Evolutionary conservation across 1,140 invertebrate genomes (phyloP).

Genomic region (Drosophila kepulauana): DNA sequence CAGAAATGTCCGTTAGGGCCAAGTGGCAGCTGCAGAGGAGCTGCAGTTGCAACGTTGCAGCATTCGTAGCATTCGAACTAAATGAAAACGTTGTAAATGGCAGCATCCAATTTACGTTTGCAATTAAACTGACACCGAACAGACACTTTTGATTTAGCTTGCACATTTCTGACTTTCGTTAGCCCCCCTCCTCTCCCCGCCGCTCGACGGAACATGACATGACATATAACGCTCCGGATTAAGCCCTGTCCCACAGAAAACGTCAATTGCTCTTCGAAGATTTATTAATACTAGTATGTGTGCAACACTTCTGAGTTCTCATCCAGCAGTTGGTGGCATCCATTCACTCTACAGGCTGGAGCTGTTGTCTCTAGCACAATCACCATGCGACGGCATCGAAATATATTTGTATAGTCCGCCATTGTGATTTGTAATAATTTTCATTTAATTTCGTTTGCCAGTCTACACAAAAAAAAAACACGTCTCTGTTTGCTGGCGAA

Average conservation of each 20-base stretch:
- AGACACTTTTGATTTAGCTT: conserved; percentile 81
- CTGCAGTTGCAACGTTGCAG: conserved; percentile 32
- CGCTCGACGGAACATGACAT: conserved; percentile 32
- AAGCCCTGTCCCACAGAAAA: conserved; percentile 16
- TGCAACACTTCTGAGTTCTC: conserved; percentile 11
- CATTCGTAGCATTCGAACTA: conserved; percentile 55
- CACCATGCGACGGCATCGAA: conserved; percentile 59
- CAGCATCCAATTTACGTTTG: conserved; percentile 84
- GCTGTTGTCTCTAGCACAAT: conserved; percentile 29
- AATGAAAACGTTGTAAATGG: conserved; percentile 81
- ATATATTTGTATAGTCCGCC: conserved; percentile 63
- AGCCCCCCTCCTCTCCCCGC: background rate
- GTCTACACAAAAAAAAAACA: background rate
- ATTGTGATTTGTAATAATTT: conserved; percentile 39
- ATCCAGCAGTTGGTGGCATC: background rate
- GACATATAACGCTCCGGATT: conserved; percentile 42
- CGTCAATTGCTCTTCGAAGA: conserved; percentile 31
- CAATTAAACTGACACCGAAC: conserved; percentile 83
- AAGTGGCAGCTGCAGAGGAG: conserved; percentile 52
- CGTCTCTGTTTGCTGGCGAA: background rate
- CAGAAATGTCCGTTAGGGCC: conserved; percentile 67
- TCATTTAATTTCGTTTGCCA: conserved; percentile 14
- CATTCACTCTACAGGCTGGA: background rate
- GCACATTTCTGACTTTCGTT: conserved; percentile 37
- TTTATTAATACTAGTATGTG: conserved; percentile 28